These are phyloP conservation scores for Poecilia picta DNA, from an alignment of 2,797 vertebrate species.

Conservation along the genomic window DNA sequence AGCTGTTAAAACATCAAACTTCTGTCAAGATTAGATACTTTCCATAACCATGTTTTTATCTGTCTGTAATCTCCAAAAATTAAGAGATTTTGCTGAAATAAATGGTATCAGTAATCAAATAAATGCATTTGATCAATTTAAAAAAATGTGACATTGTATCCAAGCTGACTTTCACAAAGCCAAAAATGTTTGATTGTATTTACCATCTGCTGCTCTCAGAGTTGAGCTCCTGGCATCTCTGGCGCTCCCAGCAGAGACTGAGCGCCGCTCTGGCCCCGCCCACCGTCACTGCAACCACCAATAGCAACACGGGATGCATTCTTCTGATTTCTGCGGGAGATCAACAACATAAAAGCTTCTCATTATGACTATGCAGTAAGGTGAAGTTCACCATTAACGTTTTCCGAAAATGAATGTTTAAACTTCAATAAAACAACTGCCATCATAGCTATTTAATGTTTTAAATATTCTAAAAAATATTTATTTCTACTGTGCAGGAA, in stretches of 20 bases:
- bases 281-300: conserved; percentile 74
- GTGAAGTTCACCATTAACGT: background rate
- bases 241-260: conserved; percentile 82
- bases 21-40: background rate
- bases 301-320: conserved; percentile 73
- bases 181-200: background rate
- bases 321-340: conserved; percentile 54
- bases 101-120: background rate
- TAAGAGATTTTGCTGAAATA: background rate
- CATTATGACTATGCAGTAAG: background rate
- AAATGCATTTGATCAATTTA: background rate
- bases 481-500: background rate
- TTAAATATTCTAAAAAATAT: background rate
- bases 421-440: background rate
- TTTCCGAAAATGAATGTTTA: background rate
- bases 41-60: background rate
- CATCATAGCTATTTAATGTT: background rate
- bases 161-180: background rate
- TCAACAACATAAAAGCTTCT: background rate
- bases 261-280: conserved; percentile 69
- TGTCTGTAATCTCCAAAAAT: background rate
- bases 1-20: background rate
- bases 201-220: conserved; percentile 82
- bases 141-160: background rate
- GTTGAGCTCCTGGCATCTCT: conserved; percentile 80